A percentile compares a stretch with the other conserved stretches of the same genome.
Conservation (phyloP, 2,888 invertebrate genomes). For the Caenorhabditis sulstoni region DNA sequence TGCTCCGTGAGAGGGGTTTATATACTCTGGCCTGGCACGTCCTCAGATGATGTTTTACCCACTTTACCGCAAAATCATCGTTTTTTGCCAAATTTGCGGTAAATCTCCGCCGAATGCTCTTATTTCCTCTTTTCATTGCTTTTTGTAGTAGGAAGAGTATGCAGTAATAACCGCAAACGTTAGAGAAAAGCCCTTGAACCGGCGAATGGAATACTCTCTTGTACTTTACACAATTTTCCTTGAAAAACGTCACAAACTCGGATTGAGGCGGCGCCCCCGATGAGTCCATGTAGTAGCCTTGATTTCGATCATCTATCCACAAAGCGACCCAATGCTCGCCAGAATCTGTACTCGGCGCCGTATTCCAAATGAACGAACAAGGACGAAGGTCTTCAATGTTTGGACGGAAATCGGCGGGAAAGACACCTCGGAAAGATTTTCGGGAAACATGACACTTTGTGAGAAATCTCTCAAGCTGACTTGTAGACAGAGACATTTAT, state of each 20-base stretch:
- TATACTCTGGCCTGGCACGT: neutral
- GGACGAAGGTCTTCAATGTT: too few relatives aligned
- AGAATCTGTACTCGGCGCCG: neutral
- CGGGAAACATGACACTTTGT: neutral
- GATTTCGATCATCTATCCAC: conserved; percentile 16
- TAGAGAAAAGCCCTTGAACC: conserved; percentile 3
- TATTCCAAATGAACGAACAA: conserved; percentile 27
- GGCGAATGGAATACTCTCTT: conserved; percentile 12
- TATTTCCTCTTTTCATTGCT: neutral
- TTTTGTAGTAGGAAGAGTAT: conserved; percentile 20
- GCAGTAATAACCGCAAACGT: conserved; percentile 23
- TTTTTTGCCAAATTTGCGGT: conserved; percentile 4
- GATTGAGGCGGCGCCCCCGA: neutral
- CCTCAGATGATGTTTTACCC: conserved; percentile 16
- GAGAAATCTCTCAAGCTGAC: neutral
- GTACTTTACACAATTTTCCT: conserved; percentile 3
- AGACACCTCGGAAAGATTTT: neutral
- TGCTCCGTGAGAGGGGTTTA: neutral
- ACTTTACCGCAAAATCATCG: conserved; percentile 4
- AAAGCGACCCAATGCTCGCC: conserved; percentile 26
- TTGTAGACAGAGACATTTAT: conserved; percentile 13
- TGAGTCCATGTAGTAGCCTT: conserved; percentile 15
- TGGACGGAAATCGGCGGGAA: conserved; percentile 1
- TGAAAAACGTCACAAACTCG: conserved; percentile 18
- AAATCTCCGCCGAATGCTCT: neutral